phyloP scores from a whole-genome alignment of 2,113 vertebrate genomes.

The Puntigrus tetrazona region DNA sequence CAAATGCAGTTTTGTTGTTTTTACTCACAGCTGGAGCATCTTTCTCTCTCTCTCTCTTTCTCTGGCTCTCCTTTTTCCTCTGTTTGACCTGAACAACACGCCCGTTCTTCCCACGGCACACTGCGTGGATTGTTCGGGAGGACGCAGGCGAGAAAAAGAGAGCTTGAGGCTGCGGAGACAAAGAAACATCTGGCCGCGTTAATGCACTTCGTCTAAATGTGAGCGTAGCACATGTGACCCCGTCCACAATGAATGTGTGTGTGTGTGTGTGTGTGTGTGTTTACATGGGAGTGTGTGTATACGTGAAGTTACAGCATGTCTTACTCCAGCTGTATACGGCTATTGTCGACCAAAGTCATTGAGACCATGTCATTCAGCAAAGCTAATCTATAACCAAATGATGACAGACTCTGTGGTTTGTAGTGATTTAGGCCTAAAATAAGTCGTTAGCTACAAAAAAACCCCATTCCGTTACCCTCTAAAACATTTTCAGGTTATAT shows the following conservation, averaged over 20 bases:
- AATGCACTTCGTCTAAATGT: slow-evolving; percentile 75
- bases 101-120: slow-evolving; percentile 74
- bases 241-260: neutral
- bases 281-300: neutral
- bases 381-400: slow-evolving; percentile 3
- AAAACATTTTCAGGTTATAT: neutral
- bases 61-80: slow-evolving; percentile 67
- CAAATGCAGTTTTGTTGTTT: slow-evolving; percentile 81
- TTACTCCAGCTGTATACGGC: neutral
- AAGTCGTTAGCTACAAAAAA: neutral
- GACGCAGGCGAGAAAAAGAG: slow-evolving; percentile 68
- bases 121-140: slow-evolving; percentile 77
- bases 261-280: slow-evolving; percentile 7
- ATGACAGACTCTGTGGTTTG: neutral
- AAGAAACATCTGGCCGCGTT: slow-evolving; percentile 79
- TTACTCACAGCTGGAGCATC: slow-evolving; percentile 82
- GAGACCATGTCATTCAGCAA: slow-evolving; percentile 18
- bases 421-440: slow-evolving; percentile 4
- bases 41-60: slow-evolving; percentile 65
- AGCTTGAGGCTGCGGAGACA: slow-evolving; percentile 73
- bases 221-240: slow-evolving; percentile 29
- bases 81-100: slow-evolving; percentile 77
- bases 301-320: slow-evolving; percentile 6
- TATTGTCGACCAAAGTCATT: slow-evolving; percentile 4
- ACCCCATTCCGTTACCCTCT: neutral